These are phyloP conservation scores for Chelonus formosanus DNA, from an alignment of 2,888 invertebrate species.

Conservation along the genomic window DNA sequence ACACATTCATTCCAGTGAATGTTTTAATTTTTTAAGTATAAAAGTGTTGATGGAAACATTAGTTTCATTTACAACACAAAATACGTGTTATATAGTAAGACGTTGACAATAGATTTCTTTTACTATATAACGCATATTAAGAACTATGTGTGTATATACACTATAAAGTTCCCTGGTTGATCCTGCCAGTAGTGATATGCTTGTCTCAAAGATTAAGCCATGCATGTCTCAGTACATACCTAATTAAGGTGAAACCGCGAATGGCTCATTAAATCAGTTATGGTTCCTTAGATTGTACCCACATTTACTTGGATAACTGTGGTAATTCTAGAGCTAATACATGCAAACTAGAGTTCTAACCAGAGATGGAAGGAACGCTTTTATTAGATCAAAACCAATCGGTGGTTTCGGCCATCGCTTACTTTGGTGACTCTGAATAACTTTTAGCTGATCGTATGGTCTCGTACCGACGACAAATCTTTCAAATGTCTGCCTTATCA, in stretches of 20 bases:
- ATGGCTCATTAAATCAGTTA: constrained; percentile 72
- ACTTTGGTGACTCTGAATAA: no score
- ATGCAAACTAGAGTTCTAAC: constrained; percentile 68
- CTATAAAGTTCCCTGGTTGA: constrained; percentile 34
- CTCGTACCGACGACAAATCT: constrained; percentile 68
- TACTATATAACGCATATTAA: no score
- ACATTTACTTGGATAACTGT: constrained; percentile 69
- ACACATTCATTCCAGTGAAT: no score
- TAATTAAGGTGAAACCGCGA: constrained; percentile 67
- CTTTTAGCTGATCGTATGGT: constrained; percentile 50
- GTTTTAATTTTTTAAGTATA: no score
- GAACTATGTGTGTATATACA: no score
- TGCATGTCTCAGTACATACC: constrained; percentile 73
- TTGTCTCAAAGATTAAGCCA: constrained; percentile 76
- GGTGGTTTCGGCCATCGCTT: no score
- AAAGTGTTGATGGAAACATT: no score
- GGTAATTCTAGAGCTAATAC: constrained; percentile 76
- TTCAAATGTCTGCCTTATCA: constrained; percentile 76
- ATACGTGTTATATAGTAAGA: no score
- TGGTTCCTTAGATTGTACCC: constrained; percentile 61
- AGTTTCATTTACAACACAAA: no score
- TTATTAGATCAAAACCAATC: constrained; percentile 44
- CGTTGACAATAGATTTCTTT: no score
- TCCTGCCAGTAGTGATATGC: constrained; percentile 58
- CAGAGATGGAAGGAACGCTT: constrained; percentile 59